Base-by-base conservation (phyloP, 2,113 vertebrate genomes). In the Poeciliopsis occidentalis region DNA sequence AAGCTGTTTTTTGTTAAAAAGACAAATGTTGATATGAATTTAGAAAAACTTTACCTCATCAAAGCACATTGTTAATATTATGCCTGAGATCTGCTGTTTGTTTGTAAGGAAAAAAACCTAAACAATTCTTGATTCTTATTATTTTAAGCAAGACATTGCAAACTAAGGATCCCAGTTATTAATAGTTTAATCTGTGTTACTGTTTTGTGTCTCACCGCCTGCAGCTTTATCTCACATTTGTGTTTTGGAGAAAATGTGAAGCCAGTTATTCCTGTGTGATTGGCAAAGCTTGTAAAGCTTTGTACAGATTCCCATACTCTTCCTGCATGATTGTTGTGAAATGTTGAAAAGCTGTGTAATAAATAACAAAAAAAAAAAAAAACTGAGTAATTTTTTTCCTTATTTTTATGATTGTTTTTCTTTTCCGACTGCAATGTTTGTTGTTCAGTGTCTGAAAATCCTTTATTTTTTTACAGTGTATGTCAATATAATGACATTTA, bases 251-350 rank as follows among this genome's bases (percentile, higher is more conserved):
- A 77, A 69, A 15, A 78, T 4, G 37, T 69, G 62, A 84, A 78
- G 65, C 79, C 60, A 70, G 80, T 83, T 79, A 73, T 83, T 80
- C 37, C 76, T 69, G 12, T 79, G 77, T 79, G 85, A 86, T 30
- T 76, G 80, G 71, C 44, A 39, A 76, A 76, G 79, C 79, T 71
- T 83, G 73, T 85, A 75, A 85, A 86, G 78, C 79, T 89, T 92
- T 89, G 72, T 82, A 69, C 77, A 70, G 34, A n/a, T 76, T 81
- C 60, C 76, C 80, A 77, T 85, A 78, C 85, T 91, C 89, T 84
- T 87, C 79, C 74, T 94, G 93, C 93, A 94, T 94, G 93, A 81
- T 92, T 88, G 93, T 93, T 81, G 84, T 91, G 90, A 83, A 92
- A 89, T 92, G 92, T 93, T 89, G 39, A 90, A 84, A 86, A 83